Evolutionary conservation across 2,888 invertebrate species (phyloP).

Genomic region (Mythimna vitellina): DNA sequence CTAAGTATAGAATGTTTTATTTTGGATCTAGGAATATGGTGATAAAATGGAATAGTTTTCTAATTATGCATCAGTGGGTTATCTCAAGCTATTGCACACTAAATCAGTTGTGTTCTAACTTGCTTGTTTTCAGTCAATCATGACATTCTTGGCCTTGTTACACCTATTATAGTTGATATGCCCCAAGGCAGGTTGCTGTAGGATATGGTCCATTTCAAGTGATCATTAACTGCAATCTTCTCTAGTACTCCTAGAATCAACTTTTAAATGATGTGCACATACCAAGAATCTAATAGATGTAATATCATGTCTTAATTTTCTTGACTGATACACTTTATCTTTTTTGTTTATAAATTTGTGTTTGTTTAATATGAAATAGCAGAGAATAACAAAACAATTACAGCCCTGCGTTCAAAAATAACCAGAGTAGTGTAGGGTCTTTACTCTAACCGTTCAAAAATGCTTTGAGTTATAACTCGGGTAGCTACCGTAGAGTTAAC

Average conservation of each 20-base stretch:
- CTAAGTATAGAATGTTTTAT: background rate
- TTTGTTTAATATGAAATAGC: background rate
- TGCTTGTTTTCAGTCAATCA: background rate
- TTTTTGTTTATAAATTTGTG: background rate
- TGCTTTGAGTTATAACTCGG: no score
- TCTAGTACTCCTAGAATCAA: background rate
- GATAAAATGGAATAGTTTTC: background rate
- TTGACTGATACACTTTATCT: background rate
- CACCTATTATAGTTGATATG: conserved; percentile 9
- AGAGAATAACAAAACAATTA: background rate
- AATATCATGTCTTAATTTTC: background rate
- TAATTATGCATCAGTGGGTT: background rate
- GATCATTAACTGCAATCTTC: background rate
- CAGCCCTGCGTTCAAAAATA: no score
- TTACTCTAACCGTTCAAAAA: no score
- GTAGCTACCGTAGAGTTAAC: no score
- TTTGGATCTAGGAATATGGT: background rate
- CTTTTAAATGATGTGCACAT: background rate
- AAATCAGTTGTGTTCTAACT: background rate
- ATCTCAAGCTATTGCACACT: background rate
- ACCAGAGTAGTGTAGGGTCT: no score
- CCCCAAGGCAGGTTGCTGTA: conserved; percentile 12
- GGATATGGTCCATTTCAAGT: conserved; percentile 29
- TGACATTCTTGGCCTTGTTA: conserved; percentile 4
- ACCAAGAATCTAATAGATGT: background rate